Evolutionary conservation across 2,888 invertebrate genomes (phyloP).

Genomic region (Aporophyla lueneburgensis): DNA sequence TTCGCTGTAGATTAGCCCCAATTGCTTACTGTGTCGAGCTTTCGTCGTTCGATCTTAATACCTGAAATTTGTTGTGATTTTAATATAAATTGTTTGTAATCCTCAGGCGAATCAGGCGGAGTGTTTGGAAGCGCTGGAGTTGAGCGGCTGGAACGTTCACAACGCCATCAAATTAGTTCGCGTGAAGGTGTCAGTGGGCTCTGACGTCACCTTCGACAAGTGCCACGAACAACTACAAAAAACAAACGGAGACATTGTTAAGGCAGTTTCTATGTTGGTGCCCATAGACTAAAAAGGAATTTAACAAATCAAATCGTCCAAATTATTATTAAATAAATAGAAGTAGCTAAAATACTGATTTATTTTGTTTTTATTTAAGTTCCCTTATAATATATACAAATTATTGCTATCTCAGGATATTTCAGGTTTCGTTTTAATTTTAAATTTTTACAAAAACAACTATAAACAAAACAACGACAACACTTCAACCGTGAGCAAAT

Average conservation of each 20-base stretch:
- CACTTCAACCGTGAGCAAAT: background rate
- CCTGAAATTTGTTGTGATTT: background rate
- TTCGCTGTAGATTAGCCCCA: background rate
- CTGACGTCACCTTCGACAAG: slow-evolving; percentile 72
- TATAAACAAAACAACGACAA: too few relatives aligned
- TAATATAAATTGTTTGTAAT: slow-evolving; percentile 15
- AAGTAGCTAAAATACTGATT: background rate
- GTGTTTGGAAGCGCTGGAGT: slow-evolving; percentile 95
- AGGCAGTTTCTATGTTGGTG: slow-evolving; percentile 91
- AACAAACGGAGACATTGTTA: slow-evolving; percentile 92
- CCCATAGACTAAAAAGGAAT: slow-evolving; percentile 10
- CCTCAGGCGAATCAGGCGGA: slow-evolving; percentile 93
- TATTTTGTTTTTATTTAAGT: background rate
- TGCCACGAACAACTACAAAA: slow-evolving; percentile 91
- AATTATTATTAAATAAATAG: slow-evolving; percentile 30
- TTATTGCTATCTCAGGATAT: too few relatives aligned
- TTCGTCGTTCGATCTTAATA: background rate
- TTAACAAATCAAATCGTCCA: background rate
- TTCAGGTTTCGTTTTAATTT: too few relatives aligned
- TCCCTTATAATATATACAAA: background rate
- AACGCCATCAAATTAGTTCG: slow-evolving; percentile 96
- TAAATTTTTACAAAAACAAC: too few relatives aligned
- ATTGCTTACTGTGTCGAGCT: slow-evolving; percentile 8
- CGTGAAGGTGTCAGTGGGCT: slow-evolving; percentile 82
- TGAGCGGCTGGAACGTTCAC: slow-evolving; percentile 97